A percentile compares a stretch with the other conserved stretches of the same genome.
These are phyloP conservation scores for Microtus richardsoni DNA, from an alignment of 2,113 vertebrate genomes.

Conservation along the genomic window DNA sequence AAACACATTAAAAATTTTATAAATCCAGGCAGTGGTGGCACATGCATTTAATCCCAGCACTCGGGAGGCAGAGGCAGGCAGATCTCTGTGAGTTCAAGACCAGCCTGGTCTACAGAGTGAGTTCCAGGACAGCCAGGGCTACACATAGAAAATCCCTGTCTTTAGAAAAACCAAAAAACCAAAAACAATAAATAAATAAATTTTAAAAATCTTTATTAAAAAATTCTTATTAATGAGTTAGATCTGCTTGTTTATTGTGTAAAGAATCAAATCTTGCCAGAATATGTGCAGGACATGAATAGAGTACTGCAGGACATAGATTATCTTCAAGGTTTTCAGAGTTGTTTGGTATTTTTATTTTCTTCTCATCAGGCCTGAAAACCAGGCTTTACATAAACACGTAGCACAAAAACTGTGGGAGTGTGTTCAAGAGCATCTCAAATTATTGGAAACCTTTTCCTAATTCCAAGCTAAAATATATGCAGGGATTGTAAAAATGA, in stretches of 20 bases:
- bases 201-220: background rate
- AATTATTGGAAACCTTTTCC: background rate
- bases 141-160: too few species aligned
- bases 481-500: background rate
- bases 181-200: too few species aligned
- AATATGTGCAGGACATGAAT: too few species aligned
- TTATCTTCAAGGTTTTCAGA: background rate
- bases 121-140: too few species aligned
- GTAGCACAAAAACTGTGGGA: background rate
- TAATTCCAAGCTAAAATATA: background rate
- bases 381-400: background rate
- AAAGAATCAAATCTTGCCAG: background rate
- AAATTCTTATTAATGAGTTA: background rate
- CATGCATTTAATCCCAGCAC: too few species aligned
- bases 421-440: background rate
- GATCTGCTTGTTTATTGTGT: background rate
- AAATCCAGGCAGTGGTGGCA: too few species aligned
- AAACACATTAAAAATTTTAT: too few species aligned
- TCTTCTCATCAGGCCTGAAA: background rate
- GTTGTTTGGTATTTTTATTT: background rate
- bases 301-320: too few species aligned
- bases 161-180: too few species aligned
- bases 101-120: too few species aligned
- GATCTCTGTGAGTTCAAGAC: too few species aligned
- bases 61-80: too few species aligned